Conservation (phyloP, 2,113 vertebrate species). For the Galemys pyrenaicus region DNA sequence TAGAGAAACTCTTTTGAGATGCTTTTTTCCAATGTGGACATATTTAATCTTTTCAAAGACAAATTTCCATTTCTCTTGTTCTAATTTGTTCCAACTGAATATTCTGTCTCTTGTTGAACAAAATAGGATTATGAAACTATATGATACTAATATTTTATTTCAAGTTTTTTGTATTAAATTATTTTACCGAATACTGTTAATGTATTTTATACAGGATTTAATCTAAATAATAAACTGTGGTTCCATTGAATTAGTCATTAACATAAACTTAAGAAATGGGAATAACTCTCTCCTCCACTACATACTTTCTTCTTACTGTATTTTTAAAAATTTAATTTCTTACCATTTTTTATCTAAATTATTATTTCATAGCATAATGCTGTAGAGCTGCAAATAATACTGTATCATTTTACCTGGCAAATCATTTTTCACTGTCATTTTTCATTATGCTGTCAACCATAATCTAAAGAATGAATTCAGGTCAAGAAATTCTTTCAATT, state of each 20-base stretch:
- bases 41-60: constrained; percentile 68
- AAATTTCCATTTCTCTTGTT: constrained; percentile 51
- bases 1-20: constrained; percentile 50
- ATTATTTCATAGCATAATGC: constrained; percentile 61
- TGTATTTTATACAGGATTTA: constrained; percentile 74
- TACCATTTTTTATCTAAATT: constrained; percentile 61
- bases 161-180: constrained; percentile 63
- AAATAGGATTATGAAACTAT: constrained; percentile 56
- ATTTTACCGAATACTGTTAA: constrained; percentile 74
- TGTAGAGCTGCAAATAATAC: constrained; percentile 23
- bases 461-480: constrained; percentile 73
- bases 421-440: constrained; percentile 60
- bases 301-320: constrained; percentile 66
- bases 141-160: constrained; percentile 76
- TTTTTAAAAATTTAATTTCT: constrained; percentile 76
- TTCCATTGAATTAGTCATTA: constrained; percentile 80
- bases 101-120: constrained; percentile 26
- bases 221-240: constrained; percentile 78
- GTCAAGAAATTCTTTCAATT: constrained; percentile 68
- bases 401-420: constrained; percentile 65
- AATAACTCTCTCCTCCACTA: constrained; percentile 73
- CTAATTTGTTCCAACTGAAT: constrained; percentile 62
- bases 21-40: constrained; percentile 39
- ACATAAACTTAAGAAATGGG: constrained; percentile 71
- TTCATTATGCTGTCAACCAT: constrained; percentile 68